Percentiles rank a stretch among this genome's conserved stretches.
Evolutionary conservation across 35 echinoderm and acorn worm species (phyloP).

Genomic region (Ptychodera flava): DNA sequence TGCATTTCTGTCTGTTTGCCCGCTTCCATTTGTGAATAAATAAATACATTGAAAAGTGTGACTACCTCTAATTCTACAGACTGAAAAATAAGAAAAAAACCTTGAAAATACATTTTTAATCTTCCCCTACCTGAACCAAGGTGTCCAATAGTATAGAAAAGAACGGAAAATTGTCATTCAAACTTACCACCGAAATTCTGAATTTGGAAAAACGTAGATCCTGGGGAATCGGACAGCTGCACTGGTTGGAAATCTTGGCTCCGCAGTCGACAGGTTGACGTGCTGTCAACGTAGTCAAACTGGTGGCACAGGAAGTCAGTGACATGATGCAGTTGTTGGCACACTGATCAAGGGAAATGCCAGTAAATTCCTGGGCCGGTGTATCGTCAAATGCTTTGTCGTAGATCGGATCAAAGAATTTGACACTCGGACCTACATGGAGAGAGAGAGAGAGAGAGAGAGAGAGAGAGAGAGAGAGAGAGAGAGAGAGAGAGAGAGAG

Average conservation of each 20-base stretch:
- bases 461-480: too few relatives aligned
- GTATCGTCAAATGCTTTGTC: neutral
- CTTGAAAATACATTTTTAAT: too few relatives aligned
- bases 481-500: too few relatives aligned
- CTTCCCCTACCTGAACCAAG: too few relatives aligned
- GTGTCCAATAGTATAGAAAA: too few relatives aligned
- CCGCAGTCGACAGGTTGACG: neutral
- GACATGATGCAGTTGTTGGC: neutral
- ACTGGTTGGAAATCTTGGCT: neutral
- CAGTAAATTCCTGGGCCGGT: neutral
- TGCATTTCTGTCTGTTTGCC: neutral
- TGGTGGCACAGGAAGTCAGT: neutral
- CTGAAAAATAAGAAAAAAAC: too few relatives aligned
- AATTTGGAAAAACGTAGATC: neutral
- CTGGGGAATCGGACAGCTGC: neutral
- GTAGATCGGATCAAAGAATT: neutral
- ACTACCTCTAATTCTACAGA: too few relatives aligned
- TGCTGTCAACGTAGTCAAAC: neutral
- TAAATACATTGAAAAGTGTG: too few relatives aligned
- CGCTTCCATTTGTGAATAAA: neutral
- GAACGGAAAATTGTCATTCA: too few relatives aligned
- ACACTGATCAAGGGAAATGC: neutral
- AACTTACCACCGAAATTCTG: neutral
- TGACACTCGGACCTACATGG: neutral
- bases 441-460: neutral